Conservation (phyloP, 2,888 invertebrate species). For the Leptopilina drosophilae region DNA sequence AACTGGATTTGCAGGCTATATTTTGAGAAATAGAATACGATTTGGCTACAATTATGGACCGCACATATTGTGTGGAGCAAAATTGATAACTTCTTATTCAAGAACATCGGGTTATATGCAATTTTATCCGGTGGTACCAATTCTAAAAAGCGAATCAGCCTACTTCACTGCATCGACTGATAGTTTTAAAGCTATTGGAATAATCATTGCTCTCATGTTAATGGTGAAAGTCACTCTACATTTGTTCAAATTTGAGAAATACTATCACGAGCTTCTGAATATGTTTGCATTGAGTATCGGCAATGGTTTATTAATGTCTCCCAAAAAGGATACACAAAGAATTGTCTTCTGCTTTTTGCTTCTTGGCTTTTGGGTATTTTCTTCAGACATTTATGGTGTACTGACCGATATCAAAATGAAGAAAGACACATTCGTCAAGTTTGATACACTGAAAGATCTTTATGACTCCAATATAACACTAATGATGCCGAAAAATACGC, state of each 20-base stretch:
- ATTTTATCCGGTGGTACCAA: neutral
- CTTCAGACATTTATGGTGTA: neutral
- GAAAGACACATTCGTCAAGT: neutral
- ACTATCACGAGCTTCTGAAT: neutral
- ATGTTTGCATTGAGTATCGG: neutral
- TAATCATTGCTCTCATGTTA: neutral
- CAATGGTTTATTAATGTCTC: neutral
- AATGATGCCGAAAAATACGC: neutral
- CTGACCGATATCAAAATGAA: neutral
- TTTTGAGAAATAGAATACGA: neutral
- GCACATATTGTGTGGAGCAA: neutral
- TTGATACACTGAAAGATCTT: neutral
- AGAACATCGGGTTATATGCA: neutral
- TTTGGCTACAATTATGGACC: neutral
- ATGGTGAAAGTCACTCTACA: neutral
- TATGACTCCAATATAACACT: neutral
- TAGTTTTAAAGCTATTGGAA: neutral
- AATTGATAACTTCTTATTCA: neutral
- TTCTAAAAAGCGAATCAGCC: neutral
- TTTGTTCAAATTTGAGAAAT: neutral
- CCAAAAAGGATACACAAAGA: neutral
- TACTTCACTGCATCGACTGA: neutral
- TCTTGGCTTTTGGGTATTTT: neutral
- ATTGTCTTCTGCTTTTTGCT: neutral
- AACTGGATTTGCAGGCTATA: neutral